phyloP scores from a whole-genome alignment of 2,797 vertebrate genomes.

The Falco rusticolus region DNA sequence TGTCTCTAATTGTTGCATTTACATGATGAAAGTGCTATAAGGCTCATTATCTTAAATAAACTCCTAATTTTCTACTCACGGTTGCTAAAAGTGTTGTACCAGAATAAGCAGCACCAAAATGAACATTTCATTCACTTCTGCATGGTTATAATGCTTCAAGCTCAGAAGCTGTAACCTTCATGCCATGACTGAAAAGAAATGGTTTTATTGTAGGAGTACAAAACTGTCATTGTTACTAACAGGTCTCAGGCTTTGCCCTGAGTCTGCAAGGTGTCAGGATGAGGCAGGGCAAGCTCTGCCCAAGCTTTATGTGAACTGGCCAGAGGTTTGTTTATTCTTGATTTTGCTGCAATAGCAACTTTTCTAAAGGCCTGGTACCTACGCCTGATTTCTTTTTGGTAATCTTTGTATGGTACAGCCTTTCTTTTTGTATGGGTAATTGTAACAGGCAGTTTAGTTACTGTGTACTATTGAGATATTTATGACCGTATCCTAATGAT shows the following conservation, averaged over 20 bases:
- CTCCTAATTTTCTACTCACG: constrained; percentile 18
- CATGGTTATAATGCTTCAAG: background rate
- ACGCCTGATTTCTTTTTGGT: background rate
- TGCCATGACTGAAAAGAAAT: background rate
- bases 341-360: background rate
- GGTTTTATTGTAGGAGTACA: background rate
- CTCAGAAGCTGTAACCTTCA: background rate
- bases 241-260: background rate
- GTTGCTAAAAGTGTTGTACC: constrained; percentile 10
- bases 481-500: background rate
- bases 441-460: background rate
- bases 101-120: constrained; percentile 10
- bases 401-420: background rate
- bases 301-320: background rate
- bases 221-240: background rate
- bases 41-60: constrained; percentile 53
- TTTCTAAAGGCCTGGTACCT: background rate
- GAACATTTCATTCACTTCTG: background rate
- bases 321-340: background rate
- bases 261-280: background rate
- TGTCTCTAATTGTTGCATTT: constrained; percentile 17
- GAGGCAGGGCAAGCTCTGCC: background rate
- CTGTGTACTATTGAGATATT: background rate
- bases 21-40: constrained; percentile 7
- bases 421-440: background rate